Conservation (phyloP, 92 coral and sea anemone genomes). For the Anthopleura xanthogrammica region DNA sequence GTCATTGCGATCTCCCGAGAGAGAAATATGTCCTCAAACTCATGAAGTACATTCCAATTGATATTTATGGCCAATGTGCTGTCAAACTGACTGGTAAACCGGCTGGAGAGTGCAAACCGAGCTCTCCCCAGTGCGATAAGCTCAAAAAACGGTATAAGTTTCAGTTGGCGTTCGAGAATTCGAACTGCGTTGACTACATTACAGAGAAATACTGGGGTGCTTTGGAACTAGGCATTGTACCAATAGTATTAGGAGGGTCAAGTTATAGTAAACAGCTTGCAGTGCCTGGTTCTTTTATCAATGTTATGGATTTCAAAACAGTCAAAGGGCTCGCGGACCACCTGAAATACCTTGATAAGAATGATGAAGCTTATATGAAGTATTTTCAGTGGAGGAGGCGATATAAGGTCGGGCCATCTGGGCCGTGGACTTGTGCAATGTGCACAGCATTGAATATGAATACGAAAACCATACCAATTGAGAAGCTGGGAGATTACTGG, state of each 20-base stretch:
- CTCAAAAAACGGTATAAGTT: constrained; percentile 36
- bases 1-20: constrained; percentile 45
- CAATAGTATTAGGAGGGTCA: constrained; percentile 52
- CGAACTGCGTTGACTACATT: constrained; percentile 50
- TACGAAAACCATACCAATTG: constrained; percentile 16
- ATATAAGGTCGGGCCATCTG: constrained; percentile 29
- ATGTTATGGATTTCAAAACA: constrained; percentile 35
- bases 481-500: constrained; percentile 19
- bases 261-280: constrained; percentile 27
- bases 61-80: constrained; percentile 41
- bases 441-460: constrained; percentile 46
- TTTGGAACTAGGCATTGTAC: constrained; percentile 41
- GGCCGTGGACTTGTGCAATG: constrained; percentile 50
- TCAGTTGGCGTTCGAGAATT: constrained; percentile 48
- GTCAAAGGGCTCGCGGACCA: constrained; percentile 44
- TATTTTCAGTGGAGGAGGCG: constrained; percentile 55
- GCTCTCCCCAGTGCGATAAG: constrained; percentile 22
- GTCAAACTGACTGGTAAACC: constrained; percentile 13
- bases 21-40: constrained; percentile 44
- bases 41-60: constrained; percentile 28
- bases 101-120: constrained; percentile 22
- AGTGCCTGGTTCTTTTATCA: constrained; percentile 44
- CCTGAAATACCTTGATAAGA: constrained; percentile 34
- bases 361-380: constrained; percentile 34
- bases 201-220: constrained; percentile 64